A percentile compares a stretch with the other conserved stretches of the same genome.
Conservation (phyloP, 2,888 invertebrate genomes). For the Lucinisca nassula region DNA sequence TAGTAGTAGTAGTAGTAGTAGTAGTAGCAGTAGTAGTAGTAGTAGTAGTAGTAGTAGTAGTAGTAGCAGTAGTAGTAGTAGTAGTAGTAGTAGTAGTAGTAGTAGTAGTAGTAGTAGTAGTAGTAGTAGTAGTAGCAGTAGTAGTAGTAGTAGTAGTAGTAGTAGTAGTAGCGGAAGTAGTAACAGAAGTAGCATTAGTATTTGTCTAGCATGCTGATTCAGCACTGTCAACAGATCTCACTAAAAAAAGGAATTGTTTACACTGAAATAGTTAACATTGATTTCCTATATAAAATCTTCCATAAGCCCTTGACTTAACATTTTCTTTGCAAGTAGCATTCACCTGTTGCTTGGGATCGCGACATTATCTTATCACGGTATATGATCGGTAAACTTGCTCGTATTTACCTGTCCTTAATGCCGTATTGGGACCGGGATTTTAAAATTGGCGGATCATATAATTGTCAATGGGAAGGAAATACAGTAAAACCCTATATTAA, state of each 20-base stretch:
- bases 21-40: conserved; percentile 6
- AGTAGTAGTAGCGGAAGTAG: no score
- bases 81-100: not conserved
- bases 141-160: no score
- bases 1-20: conserved; percentile 28
- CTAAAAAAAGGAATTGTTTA: no score
- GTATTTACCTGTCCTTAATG: not conserved
- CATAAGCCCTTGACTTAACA: not conserved
- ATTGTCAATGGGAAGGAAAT: not conserved
- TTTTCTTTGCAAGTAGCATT: not conserved
- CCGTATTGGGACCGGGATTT: not conserved
- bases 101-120: conserved; percentile 5
- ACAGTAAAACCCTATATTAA: no score
- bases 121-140: no score
- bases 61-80: not conserved
- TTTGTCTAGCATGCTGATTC: no score
- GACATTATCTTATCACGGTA: not conserved
- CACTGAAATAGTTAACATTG: no score
- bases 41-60: conserved; percentile 7
- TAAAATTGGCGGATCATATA: not conserved
- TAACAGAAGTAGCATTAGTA: no score
- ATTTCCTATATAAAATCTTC: not conserved
- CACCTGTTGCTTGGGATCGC: not conserved
- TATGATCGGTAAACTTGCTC: not conserved
- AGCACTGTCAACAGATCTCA: no score